A percentile compares a stretch with the other conserved stretches of the same genome.
phyloP scores from a whole-genome alignment of 30 jellyfish, hydroid and myxozoan species.

The Catostylus mosaicus region DNA sequence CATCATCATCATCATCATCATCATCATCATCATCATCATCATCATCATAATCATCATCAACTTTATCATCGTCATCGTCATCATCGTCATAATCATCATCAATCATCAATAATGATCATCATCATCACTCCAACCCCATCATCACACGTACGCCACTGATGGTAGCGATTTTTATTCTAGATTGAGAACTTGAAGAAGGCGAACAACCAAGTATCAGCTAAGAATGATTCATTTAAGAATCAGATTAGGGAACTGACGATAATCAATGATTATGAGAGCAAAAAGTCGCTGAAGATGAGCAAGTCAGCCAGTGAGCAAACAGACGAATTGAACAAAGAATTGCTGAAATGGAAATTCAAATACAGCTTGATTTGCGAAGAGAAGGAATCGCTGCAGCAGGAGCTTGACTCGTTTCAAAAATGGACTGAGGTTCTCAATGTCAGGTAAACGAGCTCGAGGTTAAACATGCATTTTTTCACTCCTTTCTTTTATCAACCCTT shows the following conservation, averaged over 20 bases:
- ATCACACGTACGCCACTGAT: no score
- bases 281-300: constrained; percentile 71
- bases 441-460: constrained; percentile 22
- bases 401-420: constrained; percentile 72
- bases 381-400: constrained; percentile 51
- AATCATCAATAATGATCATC: not conserved
- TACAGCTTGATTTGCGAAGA: constrained; percentile 50
- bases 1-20: not conserved
- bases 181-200: constrained; percentile 41
- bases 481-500: no score
- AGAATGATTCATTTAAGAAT: constrained; percentile 63
- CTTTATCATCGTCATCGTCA: no score
- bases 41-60: no score
- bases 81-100: no score
- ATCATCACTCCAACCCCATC: not conserved
- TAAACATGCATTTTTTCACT: no score
- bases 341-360: constrained; percentile 62
- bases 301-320: constrained; percentile 70
- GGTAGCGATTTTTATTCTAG: constrained; percentile 5
- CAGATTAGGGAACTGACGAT: constrained; percentile 81
- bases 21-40: not conserved
- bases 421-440: constrained; percentile 83
- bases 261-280: constrained; percentile 73
- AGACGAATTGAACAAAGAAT: constrained; percentile 66
- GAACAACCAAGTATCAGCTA: constrained; percentile 50